A percentile compares a stretch with the other conserved stretches of the same genome.
phyloP scores from a whole-genome alignment of 2,797 vertebrate species.

The Sarcoramphus papa region DNA sequence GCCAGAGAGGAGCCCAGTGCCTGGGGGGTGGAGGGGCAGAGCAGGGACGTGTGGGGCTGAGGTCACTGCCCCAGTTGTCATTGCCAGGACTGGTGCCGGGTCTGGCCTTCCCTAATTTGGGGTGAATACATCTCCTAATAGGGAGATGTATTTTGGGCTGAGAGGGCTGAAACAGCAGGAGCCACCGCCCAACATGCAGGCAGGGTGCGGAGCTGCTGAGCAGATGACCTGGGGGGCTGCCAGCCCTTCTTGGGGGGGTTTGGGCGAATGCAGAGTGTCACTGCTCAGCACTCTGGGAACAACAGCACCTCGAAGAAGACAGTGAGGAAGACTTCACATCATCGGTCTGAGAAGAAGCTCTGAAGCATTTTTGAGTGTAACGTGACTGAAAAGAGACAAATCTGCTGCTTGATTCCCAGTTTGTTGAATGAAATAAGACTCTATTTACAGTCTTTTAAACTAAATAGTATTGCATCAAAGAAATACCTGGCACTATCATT shows the following conservation, averaged over 20 bases:
- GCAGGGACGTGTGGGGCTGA: not conserved
- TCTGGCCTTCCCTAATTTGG: not conserved
- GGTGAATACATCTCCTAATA: not conserved
- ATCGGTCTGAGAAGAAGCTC: not conserved
- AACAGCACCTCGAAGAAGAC: not conserved
- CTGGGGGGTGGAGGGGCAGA: not conserved
- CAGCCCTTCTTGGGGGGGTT: not conserved
- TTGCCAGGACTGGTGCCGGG: not conserved
- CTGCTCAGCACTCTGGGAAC: not conserved
- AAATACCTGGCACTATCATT: not conserved
- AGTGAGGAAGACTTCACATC: rapidly evolving
- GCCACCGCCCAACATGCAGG: not conserved
- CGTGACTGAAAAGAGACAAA: not conserved
- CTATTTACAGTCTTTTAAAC: not conserved
- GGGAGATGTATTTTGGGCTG: not conserved
- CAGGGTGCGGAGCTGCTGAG: not conserved
- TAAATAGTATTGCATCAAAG: not conserved
- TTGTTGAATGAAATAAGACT: not conserved
- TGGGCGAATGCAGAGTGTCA: not conserved
- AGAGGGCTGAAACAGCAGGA: not conserved
- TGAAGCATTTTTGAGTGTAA: not conserved
- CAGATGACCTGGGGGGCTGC: not conserved
- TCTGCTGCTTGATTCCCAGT: not conserved
- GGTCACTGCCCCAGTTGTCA: not conserved
- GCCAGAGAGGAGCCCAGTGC: not conserved